Conservation (phyloP, 2,888 invertebrate species). For the Spicauda simplicius region DNA sequence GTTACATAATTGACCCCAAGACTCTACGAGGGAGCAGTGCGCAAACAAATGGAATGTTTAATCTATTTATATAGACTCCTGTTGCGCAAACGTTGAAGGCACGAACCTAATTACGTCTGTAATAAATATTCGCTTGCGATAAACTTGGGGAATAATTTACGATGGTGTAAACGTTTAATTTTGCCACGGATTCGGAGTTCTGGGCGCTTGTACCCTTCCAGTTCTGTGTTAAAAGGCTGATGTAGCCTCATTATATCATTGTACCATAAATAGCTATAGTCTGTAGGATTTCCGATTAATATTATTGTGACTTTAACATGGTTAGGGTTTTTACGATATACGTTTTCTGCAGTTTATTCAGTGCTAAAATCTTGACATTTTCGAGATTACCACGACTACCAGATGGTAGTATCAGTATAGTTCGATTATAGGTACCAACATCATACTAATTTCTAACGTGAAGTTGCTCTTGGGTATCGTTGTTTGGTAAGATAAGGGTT, state of each 20-base stretch:
- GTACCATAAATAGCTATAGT: no score
- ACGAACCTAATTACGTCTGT: conserved; percentile 73
- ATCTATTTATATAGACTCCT: conserved; percentile 52
- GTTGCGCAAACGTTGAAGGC: conserved; percentile 67
- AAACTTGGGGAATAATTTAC: conserved; percentile 76
- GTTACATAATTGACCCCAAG: neutral
- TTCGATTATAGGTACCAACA: no score
- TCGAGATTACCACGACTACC: no score
- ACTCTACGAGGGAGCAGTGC: neutral
- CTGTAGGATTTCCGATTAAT: neutral
- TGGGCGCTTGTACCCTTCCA: conserved; percentile 46
- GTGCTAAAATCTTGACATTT: no score
- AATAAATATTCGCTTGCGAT: conserved; percentile 79
- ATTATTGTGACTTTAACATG: no score
- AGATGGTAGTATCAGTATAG: no score
- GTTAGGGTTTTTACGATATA: no score
- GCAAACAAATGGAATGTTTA: conserved; percentile 59
- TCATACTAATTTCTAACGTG: no score
- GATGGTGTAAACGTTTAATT: conserved; percentile 72
- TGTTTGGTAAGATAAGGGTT: no score
- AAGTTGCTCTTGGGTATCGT: no score
- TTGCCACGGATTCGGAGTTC: conserved; percentile 60
- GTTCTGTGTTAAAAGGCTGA: conserved; percentile 29
- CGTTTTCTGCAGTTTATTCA: no score
- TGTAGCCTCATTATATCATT: conserved; percentile 5